Evolutionary conservation across 1,140 invertebrate genomes (phyloP).

Genomic region (Delia radicum): DNA sequence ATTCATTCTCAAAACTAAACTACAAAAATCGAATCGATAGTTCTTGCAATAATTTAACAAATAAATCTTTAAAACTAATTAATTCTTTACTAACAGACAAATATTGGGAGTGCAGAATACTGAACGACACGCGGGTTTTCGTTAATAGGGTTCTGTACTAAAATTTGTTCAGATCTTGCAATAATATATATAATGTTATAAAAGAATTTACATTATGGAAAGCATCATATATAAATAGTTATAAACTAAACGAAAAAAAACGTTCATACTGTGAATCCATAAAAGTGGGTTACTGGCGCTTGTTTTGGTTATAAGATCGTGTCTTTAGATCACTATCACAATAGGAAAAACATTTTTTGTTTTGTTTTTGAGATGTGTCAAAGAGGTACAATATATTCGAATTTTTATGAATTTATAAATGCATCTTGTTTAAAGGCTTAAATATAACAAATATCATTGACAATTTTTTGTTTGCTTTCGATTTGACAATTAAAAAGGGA

Average conservation of each 20-base stretch:
- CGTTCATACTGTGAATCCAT: constrained; percentile 1
- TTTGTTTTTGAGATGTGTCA: neutral
- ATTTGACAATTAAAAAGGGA: constrained; percentile 15
- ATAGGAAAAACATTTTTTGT: constrained; percentile 24
- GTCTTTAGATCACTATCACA: constrained; percentile 27
- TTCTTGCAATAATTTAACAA: too few relatives aligned
- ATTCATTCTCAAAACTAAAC: too few relatives aligned
- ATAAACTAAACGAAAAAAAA: neutral
- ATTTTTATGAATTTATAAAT: neutral
- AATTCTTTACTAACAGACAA: too few relatives aligned
- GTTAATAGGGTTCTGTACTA: too few relatives aligned
- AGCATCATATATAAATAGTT: neutral
- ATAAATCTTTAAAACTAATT: too few relatives aligned
- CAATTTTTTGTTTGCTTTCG: neutral
- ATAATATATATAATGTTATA: too few relatives aligned
- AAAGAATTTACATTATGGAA: neutral
- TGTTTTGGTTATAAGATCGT: constrained; percentile 30
- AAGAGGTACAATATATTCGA: neutral
- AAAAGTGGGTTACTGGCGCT: constrained; percentile 31
- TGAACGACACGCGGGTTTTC: too few relatives aligned
- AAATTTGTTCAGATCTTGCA: neutral
- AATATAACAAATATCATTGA: neutral
- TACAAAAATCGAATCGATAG: too few relatives aligned
- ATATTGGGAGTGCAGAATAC: too few relatives aligned
- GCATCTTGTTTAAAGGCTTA: neutral